These are phyloP conservation scores for Ophion slaviceki DNA, from an alignment of 2,888 invertebrate genomes.

Conservation along the genomic window DNA sequence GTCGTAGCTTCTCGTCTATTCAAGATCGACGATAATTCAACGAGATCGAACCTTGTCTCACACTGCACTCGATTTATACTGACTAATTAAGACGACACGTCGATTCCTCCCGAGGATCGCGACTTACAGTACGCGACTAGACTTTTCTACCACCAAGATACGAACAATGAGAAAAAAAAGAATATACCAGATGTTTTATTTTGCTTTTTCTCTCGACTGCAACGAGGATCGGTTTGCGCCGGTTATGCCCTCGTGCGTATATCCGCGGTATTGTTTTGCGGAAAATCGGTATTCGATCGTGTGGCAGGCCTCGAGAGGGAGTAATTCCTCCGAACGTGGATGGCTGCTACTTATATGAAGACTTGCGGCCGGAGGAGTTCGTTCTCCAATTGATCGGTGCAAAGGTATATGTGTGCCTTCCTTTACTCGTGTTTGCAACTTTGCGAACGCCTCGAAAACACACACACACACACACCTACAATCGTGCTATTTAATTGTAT, in stretches of 20 bases:
- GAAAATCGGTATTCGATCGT: constrained; percentile 80
- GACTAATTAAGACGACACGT: neutral
- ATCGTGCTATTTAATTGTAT: constrained; percentile 36
- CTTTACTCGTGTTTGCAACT: constrained; percentile 10
- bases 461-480: constrained; percentile 5
- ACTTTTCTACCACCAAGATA: neutral
- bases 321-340: constrained; percentile 83
- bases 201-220: neutral
- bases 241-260: neutral
- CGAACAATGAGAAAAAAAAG: neutral
- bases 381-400: constrained; percentile 66
- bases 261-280: constrained; percentile 21
- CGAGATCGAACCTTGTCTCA: neutral
- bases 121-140: neutral
- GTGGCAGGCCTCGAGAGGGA: constrained; percentile 82
- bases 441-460: constrained; percentile 30
- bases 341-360: constrained; percentile 83
- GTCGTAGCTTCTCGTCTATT: constrained; percentile 22
- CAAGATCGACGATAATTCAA: neutral
- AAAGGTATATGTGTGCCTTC: constrained; percentile 27
- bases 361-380: constrained; percentile 75
- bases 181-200: neutral
- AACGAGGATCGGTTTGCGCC: neutral
- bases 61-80: constrained; percentile 16
- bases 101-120: neutral